Evolutionary conservation across 2,113 vertebrate genomes (phyloP).

Genomic region (Xiphophorus hellerii): DNA sequence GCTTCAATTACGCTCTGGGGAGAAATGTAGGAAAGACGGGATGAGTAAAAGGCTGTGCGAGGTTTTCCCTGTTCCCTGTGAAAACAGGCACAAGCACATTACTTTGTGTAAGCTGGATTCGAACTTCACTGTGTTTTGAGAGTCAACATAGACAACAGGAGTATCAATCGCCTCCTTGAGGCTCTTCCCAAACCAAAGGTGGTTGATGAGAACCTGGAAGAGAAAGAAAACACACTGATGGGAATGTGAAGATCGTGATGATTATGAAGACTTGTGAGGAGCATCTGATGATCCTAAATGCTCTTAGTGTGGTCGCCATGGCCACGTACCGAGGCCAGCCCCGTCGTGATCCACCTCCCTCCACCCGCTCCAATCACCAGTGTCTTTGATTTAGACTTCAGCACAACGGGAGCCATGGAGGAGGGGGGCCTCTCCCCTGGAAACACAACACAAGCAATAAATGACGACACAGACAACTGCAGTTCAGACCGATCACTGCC

Average conservation of each 20-base stretch:
- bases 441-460: constrained; percentile 32
- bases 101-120: constrained; percentile 79
- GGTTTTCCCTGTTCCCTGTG: not conserved
- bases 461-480: too few relatives aligned
- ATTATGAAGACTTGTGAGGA: constrained; percentile 12
- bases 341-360: constrained; percentile 81
- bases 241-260: not conserved
- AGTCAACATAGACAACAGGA: constrained; percentile 70
- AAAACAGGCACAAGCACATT: constrained; percentile 2
- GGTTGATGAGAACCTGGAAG: constrained; percentile 80
- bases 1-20: too few relatives aligned
- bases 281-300: constrained; percentile 43
- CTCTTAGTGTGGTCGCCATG: constrained; percentile 32
- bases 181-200: constrained; percentile 82
- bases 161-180: constrained; percentile 77
- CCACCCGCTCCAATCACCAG: constrained; percentile 85
- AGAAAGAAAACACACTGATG: constrained; percentile 12
- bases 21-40: constrained; percentile 42
- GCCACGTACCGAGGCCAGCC: constrained; percentile 81
- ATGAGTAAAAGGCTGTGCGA: not conserved
- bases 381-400: constrained; percentile 53
- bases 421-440: constrained; percentile 89
- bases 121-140: constrained; percentile 56
- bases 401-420: constrained; percentile 84
- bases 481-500: too few relatives aligned